Evolutionary conservation across 2,888 invertebrate genomes (phyloP).

Genomic region (Sphaeridia pumilis): DNA sequence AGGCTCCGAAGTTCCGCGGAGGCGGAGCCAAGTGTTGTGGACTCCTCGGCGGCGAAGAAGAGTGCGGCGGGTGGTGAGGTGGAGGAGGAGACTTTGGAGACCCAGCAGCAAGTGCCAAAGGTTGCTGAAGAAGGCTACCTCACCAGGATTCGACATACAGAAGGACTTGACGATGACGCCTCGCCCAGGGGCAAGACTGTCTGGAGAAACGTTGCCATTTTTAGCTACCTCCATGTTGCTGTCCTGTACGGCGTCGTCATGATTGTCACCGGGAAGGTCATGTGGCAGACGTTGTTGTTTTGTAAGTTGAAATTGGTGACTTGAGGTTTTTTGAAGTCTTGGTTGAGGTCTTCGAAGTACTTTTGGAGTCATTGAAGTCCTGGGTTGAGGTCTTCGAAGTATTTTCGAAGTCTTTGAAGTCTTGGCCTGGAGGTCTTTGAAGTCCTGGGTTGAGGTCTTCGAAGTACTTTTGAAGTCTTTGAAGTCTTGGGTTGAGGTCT

Average conservation of each 20-base stretch:
- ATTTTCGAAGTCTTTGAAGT: no score
- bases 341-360: no score
- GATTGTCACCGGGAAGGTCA: conserved; percentile 55
- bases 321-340: no score
- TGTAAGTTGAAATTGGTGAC: conserved; percentile 51
- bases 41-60: background rate
- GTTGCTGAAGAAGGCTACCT: conserved; percentile 6
- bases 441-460: no score
- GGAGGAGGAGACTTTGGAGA: background rate
- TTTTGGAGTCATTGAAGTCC: no score
- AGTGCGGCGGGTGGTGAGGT: background rate
- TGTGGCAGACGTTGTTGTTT: conserved; percentile 55
- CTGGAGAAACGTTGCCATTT: conserved; percentile 72
- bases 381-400: no score
- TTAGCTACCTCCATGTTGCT: conserved; percentile 60
- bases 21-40: no score
- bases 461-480: no score
- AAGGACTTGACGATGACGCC: conserved; percentile 10
- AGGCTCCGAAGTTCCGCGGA: no score
- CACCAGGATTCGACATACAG: conserved; percentile 1
- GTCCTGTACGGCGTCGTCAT: conserved; percentile 65
- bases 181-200: conserved; percentile 44
- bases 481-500: no score
- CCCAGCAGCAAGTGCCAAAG: background rate
- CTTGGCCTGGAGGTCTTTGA: no score